These are phyloP conservation scores for Pseudochaenichthys georgianus DNA, from an alignment of 2,797 vertebrate species.

Conservation along the genomic window DNA sequence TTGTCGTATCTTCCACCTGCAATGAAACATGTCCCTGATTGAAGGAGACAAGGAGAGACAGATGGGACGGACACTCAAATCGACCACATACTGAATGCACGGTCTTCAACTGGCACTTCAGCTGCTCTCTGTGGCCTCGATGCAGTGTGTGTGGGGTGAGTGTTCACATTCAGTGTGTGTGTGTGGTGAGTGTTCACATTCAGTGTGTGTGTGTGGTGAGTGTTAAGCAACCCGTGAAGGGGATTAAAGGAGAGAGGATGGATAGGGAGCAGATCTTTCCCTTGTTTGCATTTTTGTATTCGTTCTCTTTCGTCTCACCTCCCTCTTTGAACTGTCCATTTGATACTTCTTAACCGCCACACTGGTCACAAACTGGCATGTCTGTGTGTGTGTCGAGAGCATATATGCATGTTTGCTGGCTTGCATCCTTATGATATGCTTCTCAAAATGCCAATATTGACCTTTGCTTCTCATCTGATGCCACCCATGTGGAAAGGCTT, in stretches of 20 bases:
- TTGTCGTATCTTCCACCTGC: background rate
- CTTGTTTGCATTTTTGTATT: conserved; percentile 18
- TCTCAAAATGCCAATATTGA: conserved; percentile 39
- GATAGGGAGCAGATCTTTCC: background rate
- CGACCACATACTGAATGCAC: conserved; percentile 2
- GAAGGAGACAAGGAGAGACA: conserved; percentile 17
- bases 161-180: conserved; percentile 11
- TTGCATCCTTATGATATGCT: background rate
- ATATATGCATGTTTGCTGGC: background rate
- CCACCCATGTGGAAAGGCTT: conserved; percentile 61
- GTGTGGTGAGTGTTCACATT: conserved; percentile 27
- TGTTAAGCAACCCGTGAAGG: conserved; percentile 54
- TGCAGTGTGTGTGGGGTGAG: conserved; percentile 24
- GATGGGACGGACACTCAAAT: background rate
- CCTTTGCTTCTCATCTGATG: conserved; percentile 63
- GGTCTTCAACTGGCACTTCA: conserved; percentile 27
- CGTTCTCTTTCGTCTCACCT: conserved; percentile 25
- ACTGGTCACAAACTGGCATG: background rate
- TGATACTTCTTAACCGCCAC: conserved; percentile 2
- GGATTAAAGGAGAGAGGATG: conserved; percentile 43
- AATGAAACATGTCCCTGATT: background rate
- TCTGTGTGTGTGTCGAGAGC: background rate
- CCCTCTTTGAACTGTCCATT: conserved; percentile 13
- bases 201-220: conserved; percentile 9
- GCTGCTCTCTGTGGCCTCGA: conserved; percentile 37